Conservation (phyloP, 2,888 invertebrate genomes). For the Drosophila neonasuta region DNA sequence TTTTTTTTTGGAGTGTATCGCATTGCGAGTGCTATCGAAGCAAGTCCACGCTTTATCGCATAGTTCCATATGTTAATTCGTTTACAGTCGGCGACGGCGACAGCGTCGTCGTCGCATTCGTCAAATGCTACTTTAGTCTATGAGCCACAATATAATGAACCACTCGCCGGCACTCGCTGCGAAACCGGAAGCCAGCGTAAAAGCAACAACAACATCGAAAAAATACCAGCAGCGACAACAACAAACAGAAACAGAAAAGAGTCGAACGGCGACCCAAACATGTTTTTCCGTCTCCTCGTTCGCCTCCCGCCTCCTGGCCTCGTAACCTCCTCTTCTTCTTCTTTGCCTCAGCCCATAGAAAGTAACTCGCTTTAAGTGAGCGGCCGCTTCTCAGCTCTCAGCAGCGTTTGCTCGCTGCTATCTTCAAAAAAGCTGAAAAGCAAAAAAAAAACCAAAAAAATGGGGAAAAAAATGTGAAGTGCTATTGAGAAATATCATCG, state of each 20-base stretch:
- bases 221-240: neutral
- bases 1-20: slow-evolving; percentile 36
- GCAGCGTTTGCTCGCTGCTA: slow-evolving; percentile 18
- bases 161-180: slow-evolving; percentile 21
- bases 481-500: slow-evolving; percentile 44
- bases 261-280: slow-evolving; percentile 50
- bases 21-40: slow-evolving; percentile 44
- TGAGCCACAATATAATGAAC: slow-evolving; percentile 43
- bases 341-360: slow-evolving; percentile 30
- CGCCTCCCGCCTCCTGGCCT: slow-evolving; percentile 1
- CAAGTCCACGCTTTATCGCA: slow-evolving; percentile 73
- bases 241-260: slow-evolving; percentile 1
- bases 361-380: slow-evolving; percentile 58
- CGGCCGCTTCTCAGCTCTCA: slow-evolving; percentile 4
- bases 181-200: slow-evolving; percentile 53
- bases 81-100: slow-evolving; percentile 42
- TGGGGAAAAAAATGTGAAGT: slow-evolving; percentile 26
- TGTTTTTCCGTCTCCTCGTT: slow-evolving; percentile 42
- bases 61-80: slow-evolving; percentile 69
- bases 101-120: slow-evolving; percentile 38
- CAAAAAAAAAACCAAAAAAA: neutral
- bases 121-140: slow-evolving; percentile 53
- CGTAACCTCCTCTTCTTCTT: neutral
- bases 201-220: slow-evolving; percentile 6
- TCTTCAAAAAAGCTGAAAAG: slow-evolving; percentile 14